Base-by-base conservation (phyloP, 2,888 invertebrate genomes). In the Miltochrista miniata region DNA sequence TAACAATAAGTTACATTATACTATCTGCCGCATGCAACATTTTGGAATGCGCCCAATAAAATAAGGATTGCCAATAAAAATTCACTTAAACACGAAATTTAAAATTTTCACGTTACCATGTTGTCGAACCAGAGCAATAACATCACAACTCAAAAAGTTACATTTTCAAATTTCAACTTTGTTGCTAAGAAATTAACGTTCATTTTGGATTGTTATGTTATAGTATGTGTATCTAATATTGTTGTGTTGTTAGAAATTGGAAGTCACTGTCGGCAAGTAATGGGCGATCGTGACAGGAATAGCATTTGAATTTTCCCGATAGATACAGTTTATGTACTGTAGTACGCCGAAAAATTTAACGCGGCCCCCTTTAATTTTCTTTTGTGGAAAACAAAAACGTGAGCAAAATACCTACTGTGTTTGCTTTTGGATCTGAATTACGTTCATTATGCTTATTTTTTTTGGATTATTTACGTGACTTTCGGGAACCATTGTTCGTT, bases 251-350 rank as follows among this genome's bases (percentile, higher is more conserved):
- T 79, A 80, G 83, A 85, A 87, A 90, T 90, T 90, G 88, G 89
- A 90, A 90, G 90, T 90, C 89, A 90, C 84, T 90, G 90, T 87
- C 82, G 89, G 84, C 85, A 83, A 91, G 90, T 90, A 90, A 90
- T 87, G 87, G 87, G 39, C 66, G 87, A 75, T 84, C 90, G 90
- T 91, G 90, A 87, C 85, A 57, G 46, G 90, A 89, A 90, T 90
- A 77, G 76, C 73, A 81, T 85, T 83, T 83, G 81, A 81, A 83
- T 87, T 83, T 83, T 51, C 43, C 37, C 77, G 80, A 83, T 82
- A 85, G 81, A 83, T 73, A 74, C 66, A 68, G 60, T 74, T 70
- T 76, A 75, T 72, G 68, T 61, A 72, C 70, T 68, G 68, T 63
- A 67, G 68, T 68, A 68, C 61, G 64, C 63, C 66, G 78, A 81